phyloP scores from a whole-genome alignment of 2,797 vertebrate genomes.

The Poecilia wingei region DNA sequence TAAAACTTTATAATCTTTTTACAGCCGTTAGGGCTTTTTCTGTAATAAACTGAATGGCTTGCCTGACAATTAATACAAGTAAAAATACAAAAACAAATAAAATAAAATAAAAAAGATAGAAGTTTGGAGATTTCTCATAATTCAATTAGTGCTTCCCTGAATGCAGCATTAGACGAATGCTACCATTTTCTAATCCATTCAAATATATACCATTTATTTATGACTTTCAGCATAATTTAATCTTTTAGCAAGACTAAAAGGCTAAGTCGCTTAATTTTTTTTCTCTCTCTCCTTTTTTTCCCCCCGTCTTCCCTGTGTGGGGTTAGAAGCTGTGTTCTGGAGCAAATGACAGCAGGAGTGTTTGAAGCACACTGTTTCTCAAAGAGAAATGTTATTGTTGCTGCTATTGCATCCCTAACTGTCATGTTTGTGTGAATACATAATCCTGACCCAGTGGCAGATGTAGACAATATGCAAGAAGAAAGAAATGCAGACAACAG shows the following conservation, averaged over 20 bases:
- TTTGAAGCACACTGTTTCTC: constrained; percentile 65
- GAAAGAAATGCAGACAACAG: constrained; percentile 53
- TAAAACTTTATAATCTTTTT: constrained; percentile 26
- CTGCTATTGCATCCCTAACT: constrained; percentile 53
- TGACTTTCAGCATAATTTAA: constrained; percentile 65
- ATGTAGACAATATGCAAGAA: constrained; percentile 68
- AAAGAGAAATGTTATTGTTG: constrained; percentile 60
- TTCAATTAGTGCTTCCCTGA: constrained; percentile 44
- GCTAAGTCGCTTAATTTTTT: constrained; percentile 75
- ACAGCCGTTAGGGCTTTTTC: constrained; percentile 21
- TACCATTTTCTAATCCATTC: constrained; percentile 65
- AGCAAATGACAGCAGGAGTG: constrained; percentile 65
- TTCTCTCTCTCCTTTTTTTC: constrained; percentile 42
- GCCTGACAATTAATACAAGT: constrained; percentile 17
- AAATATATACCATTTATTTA: constrained; percentile 72
- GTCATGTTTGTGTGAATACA: constrained; percentile 67
- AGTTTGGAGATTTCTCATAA: constrained; percentile 47
- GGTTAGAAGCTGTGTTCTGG: constrained; percentile 52
- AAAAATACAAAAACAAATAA: too few species aligned
- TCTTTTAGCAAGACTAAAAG: constrained; percentile 64
- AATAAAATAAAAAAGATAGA: constrained; percentile 6
- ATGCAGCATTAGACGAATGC: constrained; percentile 56
- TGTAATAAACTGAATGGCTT: constrained; percentile 50
- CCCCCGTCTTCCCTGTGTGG: not conserved
- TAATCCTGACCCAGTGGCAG: constrained; percentile 75